Percentiles rank a stretch among this genome's conserved stretches.
Evolutionary conservation across 1,140 invertebrate genomes (phyloP).

Genomic region (Drosophila lacteicornis): DNA sequence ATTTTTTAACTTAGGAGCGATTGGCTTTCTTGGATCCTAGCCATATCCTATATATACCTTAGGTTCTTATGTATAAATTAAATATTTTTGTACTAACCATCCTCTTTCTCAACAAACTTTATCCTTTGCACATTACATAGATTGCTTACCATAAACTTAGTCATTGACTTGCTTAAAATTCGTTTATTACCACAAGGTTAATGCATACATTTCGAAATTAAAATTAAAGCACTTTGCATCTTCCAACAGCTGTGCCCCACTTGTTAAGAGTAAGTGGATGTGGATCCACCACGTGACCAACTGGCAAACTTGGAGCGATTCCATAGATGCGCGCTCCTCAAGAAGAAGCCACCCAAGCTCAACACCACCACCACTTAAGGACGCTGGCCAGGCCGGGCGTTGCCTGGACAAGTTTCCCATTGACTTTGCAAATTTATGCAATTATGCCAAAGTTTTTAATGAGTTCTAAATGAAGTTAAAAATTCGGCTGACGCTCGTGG

Average conservation of each 20-base stretch:
- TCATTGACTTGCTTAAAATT: not conserved
- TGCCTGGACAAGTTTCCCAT: slow-evolving; percentile 68
- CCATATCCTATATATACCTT: too few species aligned
- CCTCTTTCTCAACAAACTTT: too few species aligned
- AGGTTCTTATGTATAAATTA: too few species aligned
- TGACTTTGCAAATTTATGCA: slow-evolving; percentile 83
- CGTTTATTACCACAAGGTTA: slow-evolving; percentile 9
- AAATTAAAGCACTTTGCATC: slow-evolving; percentile 20
- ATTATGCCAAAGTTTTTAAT: slow-evolving; percentile 83
- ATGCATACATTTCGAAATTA: not conserved
- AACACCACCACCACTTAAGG: slow-evolving; percentile 9
- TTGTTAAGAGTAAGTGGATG: slow-evolving; percentile 2
- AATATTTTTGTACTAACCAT: too few species aligned
- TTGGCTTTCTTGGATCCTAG: too few species aligned
- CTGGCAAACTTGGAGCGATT: slow-evolving; percentile 3
- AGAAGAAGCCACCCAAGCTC: not conserved
- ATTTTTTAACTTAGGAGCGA: too few species aligned
- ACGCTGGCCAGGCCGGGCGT: slow-evolving; percentile 3
- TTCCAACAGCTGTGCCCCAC: slow-evolving; percentile 15
- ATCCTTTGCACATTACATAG: not conserved
- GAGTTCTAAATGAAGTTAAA: slow-evolving; percentile 82
- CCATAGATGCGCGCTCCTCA: not conserved
- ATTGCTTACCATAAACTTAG: not conserved
- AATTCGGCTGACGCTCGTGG: slow-evolving; percentile 72
- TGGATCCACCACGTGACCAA: slow-evolving; percentile 10